These are phyloP conservation scores for Podarcis siculus DNA, from an alignment of 2,797 vertebrate genomes.

Conservation along the genomic window DNA sequence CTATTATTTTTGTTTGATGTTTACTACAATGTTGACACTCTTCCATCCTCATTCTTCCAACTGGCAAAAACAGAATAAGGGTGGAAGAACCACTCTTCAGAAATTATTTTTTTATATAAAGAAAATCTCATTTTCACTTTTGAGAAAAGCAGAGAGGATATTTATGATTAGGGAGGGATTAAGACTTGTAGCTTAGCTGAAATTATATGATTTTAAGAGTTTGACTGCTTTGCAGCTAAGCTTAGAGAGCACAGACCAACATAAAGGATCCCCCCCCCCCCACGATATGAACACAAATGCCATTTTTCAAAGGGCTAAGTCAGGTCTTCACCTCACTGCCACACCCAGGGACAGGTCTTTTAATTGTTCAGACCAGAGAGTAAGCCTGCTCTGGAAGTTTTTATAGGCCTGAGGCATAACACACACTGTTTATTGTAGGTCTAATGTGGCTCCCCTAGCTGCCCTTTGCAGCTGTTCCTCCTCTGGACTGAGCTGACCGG, in stretches of 20 bases:
- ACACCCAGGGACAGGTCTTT: neutral
- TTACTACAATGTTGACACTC: neutral
- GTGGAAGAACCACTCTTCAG: conserved; percentile 36
- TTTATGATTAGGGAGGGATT: conserved; percentile 56
- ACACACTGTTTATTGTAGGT: no score
- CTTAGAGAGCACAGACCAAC: conserved; percentile 38
- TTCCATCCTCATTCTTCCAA: no score
- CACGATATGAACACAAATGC: neutral
- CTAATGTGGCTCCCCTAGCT: neutral
- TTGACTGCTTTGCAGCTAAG: conserved; percentile 34
- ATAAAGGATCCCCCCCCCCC: neutral
- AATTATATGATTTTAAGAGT: conserved; percentile 53
- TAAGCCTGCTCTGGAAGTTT: neutral
- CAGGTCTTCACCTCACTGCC: neutral
- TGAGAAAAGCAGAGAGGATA: conserved; percentile 50
- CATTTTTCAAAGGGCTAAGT: neutral
- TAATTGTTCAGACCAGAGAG: neutral
- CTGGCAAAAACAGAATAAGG: no score
- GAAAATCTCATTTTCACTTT: conserved; percentile 57
- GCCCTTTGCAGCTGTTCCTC: no score
- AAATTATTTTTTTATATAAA: conserved; percentile 65
- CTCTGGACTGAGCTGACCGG: neutral
- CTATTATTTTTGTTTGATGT: neutral
- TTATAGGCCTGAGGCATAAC: no score
- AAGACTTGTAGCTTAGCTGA: conserved; percentile 51